Evolutionary conservation across 2,888 invertebrate species (phyloP), one percentile per base, ranked within the genome.

Genomic region (Drosophila paracracens): DNA sequence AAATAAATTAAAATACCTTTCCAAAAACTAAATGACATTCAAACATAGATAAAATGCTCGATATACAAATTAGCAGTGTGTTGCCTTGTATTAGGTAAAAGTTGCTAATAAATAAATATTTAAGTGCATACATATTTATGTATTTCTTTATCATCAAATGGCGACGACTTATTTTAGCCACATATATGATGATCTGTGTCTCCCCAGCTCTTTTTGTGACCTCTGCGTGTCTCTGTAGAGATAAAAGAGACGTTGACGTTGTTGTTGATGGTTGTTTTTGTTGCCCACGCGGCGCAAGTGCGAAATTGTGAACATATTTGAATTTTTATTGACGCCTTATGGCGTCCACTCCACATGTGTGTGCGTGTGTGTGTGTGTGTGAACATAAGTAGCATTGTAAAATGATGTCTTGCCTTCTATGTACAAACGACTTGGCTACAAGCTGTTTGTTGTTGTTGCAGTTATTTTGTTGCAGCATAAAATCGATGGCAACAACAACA

Each of bases 321-420:
- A 82, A 81, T 83, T 78, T 80, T 81, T 81, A 87, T 87, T 82
- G 74, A 82, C 80, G 80, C 82, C 63, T 76, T 72, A 77, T 71
- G 70, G 35, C 36, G 50, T 43, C 48, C 58, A 35, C 48, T 25
- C 13, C 8, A 8, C 21, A 31, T 56, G 40, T 62, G 36, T 43
- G 51, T 71, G 56, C 40, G 40, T 51, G 57, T 21, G 16, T 10
- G 38, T 53, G 46, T 18, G 25, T 53, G 27, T 54, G 68, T 77
- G 59, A 62, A 81, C 81, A 83, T 84, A 88, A 88, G 88, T 83
- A 88, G 89, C 79, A 79, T 74, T 83, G 85, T 85, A 88, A 84
- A 87, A 87, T 89, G 85, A 89, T 84, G 87, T 87, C 81, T 87
- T 88, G 89, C 87, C 87, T 89, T 89, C 85, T 87, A 82, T 82